These are phyloP conservation scores for Celastrina argiolus DNA, from an alignment of 2,888 invertebrate genomes.

Conservation along the genomic window DNA sequence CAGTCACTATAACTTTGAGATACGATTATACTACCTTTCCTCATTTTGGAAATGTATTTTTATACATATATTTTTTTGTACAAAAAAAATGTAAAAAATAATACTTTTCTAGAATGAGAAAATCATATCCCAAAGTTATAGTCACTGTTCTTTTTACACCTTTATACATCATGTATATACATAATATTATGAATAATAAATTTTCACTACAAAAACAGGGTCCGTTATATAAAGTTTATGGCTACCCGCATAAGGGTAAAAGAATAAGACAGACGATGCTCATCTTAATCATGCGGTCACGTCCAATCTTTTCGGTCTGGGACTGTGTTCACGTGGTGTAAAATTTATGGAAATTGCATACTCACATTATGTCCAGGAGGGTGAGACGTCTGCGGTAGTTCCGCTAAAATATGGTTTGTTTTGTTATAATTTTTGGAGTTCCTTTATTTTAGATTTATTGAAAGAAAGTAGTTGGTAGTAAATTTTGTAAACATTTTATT, in stretches of 20 bases:
- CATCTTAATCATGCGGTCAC: conserved; percentile 55
- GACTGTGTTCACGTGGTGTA: conserved; percentile 69
- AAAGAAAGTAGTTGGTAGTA: too few relatives aligned
- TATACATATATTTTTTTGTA: too few relatives aligned
- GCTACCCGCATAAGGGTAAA: conserved; percentile 12
- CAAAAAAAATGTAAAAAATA: too few relatives aligned
- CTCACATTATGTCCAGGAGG: conserved; percentile 64
- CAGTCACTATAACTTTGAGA: too few relatives aligned
- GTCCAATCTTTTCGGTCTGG: conserved; percentile 69
- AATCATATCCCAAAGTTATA: too few relatives aligned
- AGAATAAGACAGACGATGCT: conserved; percentile 36
- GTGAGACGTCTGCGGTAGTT: conserved; percentile 37
- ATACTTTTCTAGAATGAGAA: too few relatives aligned
- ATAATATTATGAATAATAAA: conserved; percentile 4
- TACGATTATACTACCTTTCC: too few relatives aligned
- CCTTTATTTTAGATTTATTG: background rate
- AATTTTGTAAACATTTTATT: too few relatives aligned
- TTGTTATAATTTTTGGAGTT: conserved; percentile 7
- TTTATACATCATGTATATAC: background rate
- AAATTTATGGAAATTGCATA: conserved; percentile 78
- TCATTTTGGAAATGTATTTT: too few relatives aligned
- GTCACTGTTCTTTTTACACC: too few relatives aligned
- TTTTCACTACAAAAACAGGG: background rate
- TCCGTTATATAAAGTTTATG: conserved; percentile 17
- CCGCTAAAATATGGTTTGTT: conserved; percentile 29